These are phyloP conservation scores for Gymnosoma rotundatum DNA, from an alignment of 2,888 invertebrate species.

Conservation along the genomic window DNA sequence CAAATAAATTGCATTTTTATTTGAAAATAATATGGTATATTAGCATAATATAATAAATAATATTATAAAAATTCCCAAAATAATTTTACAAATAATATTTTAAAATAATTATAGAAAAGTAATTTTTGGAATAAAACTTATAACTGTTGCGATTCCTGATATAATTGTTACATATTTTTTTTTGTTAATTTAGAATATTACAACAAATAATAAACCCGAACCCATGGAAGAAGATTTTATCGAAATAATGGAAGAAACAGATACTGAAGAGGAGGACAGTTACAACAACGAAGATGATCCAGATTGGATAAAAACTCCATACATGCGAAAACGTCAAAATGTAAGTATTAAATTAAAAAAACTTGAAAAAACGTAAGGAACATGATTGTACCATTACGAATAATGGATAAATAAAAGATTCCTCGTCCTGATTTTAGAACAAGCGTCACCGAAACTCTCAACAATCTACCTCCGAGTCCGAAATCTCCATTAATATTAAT, in stretches of 20 bases:
- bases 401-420: constrained; percentile 57
- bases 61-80: too few species aligned
- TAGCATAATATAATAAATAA: too few species aligned
- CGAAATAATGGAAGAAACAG: constrained; percentile 61
- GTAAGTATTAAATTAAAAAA: constrained; percentile 55
- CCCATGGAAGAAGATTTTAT: constrained; percentile 49
- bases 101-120: too few species aligned
- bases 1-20: too few species aligned
- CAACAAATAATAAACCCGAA: constrained; percentile 24
- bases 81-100: too few species aligned
- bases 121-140: too few species aligned
- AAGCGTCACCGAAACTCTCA: constrained; percentile 26
- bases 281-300: constrained; percentile 70
- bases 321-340: constrained; percentile 45
- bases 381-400: constrained; percentile 9
- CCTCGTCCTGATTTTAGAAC: constrained; percentile 57
- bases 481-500: constrained; percentile 44
- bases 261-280: constrained; percentile 27
- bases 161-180: too few species aligned
- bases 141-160: too few species aligned
- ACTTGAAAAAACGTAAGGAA: not conserved
- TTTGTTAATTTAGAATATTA: not conserved
- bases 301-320: constrained; percentile 74
- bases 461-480: constrained; percentile 44
- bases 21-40: too few species aligned